These are phyloP conservation scores for Cyanocitta stelleri DNA, from an alignment of 2,113 vertebrate species.

Conservation along the genomic window DNA sequence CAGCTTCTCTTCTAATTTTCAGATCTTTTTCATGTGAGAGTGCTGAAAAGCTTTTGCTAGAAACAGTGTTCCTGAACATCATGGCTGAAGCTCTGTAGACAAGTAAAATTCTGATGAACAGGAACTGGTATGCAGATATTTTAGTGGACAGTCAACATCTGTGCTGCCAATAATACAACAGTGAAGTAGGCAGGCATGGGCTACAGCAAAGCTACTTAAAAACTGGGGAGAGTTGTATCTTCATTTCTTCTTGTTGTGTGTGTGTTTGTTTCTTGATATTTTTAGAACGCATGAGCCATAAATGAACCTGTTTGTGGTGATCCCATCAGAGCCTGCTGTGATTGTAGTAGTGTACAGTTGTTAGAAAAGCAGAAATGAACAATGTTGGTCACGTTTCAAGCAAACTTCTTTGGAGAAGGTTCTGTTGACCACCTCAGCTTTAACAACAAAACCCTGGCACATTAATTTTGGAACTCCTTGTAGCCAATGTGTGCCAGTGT, in stretches of 20 bases:
- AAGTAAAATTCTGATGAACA: not conserved
- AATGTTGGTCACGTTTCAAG: not conserved
- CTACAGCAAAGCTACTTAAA: not conserved
- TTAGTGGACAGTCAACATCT: not conserved
- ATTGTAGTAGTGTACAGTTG: not conserved
- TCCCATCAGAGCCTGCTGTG: not conserved
- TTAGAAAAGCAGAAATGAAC: not conserved
- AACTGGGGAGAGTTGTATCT: rapidly evolving
- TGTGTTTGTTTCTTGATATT: not conserved
- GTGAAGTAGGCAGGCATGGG: not conserved
- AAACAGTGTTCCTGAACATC: not conserved
- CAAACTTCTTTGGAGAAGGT: not conserved
- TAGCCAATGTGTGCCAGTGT: not conserved
- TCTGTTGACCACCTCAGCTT: not conserved
- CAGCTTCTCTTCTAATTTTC: not conserved
- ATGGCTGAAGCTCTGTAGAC: not conserved
- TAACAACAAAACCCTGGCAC: not conserved
- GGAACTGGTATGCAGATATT: not conserved
- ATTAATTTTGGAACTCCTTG: not conserved
- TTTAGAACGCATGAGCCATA: not conserved
- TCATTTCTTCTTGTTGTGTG: not conserved
- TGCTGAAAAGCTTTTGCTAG: not conserved
- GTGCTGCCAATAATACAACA: not conserved
- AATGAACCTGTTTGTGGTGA: not conserved
- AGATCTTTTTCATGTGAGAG: not conserved